Evolutionary conservation across 2,888 invertebrate species (phyloP), one percentile per base, ranked within the genome.

Genomic region (Volucella bombylans): DNA sequence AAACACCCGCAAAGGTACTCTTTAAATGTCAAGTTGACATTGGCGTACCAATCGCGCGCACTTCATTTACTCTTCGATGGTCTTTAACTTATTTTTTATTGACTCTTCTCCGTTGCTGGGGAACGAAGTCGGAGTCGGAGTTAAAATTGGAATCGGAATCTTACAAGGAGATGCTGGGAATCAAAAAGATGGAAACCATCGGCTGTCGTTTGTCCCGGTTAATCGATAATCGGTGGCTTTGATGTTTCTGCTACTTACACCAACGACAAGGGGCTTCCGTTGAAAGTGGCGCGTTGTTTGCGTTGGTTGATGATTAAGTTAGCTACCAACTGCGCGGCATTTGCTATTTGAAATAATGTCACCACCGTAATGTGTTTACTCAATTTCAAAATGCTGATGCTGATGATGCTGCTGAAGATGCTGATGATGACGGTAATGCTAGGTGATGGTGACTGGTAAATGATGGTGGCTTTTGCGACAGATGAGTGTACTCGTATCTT

Each of bases 21-120:
- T 74, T 55, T 45, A 76, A 55, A 85, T 72, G 68, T 81, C 72
- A 77, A 77, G 76, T 72, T 81, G 74, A 83, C 79, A 71, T 41
- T 79, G 80, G 79, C 45, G 71, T 76, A 81, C 80, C 85, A 81
- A 81, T 85, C 59, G 85, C 82, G 64, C 68, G 73, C 76, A 85
- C 85, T 85, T 85, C 85, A 85, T 85, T 85, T 85, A 85, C 85
- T 77, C 68, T 67, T 81, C 81, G 81, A 85, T 85, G 85, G 81
- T 67, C 77, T 81, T 85, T 72, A 81, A 81, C 81, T 81, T 76
- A 72, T 81, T 85, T 85, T 76, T 67, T 85, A 71, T 85, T 85
- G 85, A 85, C 81, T 85, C 72, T 62, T 72, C 31, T 31, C 31
- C 31, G 62, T 81, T 72, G 45, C 43, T 52, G 47, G 65, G 15